Evolutionary conservation across 2,888 invertebrate genomes (phyloP).

Genomic region (Stenodema calcarata): DNA sequence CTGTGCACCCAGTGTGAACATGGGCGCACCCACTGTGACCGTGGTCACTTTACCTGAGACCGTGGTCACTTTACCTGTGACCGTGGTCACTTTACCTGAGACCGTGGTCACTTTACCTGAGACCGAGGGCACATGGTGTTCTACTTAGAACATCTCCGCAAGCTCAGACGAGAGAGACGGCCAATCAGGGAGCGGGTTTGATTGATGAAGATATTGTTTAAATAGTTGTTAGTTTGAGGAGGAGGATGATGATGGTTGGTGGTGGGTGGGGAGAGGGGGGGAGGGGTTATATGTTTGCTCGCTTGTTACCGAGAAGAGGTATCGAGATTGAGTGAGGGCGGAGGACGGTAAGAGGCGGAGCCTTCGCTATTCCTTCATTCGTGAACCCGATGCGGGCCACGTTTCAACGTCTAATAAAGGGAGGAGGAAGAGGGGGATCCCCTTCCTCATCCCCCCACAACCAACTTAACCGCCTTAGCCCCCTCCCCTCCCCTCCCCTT

Average conservation of each 20-base stretch:
- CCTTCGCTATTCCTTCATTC: not conserved
- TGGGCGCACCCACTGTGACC: too few relatives aligned
- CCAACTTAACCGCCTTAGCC: not conserved
- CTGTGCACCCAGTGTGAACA: too few relatives aligned
- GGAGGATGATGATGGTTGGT: not conserved
- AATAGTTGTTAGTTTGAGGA: constrained; percentile 32
- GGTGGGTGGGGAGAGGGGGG: not conserved
- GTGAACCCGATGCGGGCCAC: constrained; percentile 40
- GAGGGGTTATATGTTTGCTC: constrained; percentile 43
- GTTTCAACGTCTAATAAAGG: constrained; percentile 45
- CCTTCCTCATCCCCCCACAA: not conserved
- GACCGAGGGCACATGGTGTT: too few relatives aligned
- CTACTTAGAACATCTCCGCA: too few relatives aligned
- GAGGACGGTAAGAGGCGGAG: not conserved
- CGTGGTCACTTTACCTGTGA: too few relatives aligned
- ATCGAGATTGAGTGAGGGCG: not conserved
- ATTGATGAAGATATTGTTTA: constrained; percentile 41
- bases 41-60: too few relatives aligned
- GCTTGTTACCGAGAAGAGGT: constrained; percentile 23
- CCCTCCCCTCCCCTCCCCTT: not conserved
- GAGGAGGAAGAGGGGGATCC: constrained; percentile 7
- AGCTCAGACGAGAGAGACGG: not conserved
- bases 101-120: too few relatives aligned
- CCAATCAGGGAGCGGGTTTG: not conserved
- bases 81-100: too few relatives aligned